phyloP scores from a whole-genome alignment of 2,888 invertebrate genomes.

The Heliothis peltigera region DNA sequence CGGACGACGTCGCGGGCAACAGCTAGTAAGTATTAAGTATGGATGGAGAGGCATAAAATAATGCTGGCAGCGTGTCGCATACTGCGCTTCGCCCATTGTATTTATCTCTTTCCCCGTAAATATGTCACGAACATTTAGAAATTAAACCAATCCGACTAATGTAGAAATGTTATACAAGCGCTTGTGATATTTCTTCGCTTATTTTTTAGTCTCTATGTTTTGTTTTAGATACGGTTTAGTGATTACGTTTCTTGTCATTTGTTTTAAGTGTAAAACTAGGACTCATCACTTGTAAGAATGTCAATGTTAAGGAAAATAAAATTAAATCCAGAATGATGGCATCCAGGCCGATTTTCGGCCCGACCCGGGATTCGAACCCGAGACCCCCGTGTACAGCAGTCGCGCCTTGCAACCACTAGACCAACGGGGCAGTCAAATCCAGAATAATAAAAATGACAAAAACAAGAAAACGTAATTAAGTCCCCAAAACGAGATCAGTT shows the following conservation, averaged over 20 bases:
- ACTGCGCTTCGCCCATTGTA: constrained; percentile 23
- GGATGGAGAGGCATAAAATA: constrained; percentile 21
- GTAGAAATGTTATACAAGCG: constrained; percentile 31
- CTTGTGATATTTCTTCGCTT: constrained; percentile 4
- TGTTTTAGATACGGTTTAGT: not conserved
- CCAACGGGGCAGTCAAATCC: too few species aligned
- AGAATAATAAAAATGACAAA: not conserved
- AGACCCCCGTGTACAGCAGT: too few species aligned
- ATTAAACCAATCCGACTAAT: constrained; percentile 64
- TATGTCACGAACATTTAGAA: constrained; percentile 58
- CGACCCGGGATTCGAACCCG: too few species aligned
- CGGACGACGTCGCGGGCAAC: too few species aligned
- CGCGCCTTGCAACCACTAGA: too few species aligned
- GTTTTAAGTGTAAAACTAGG: too few species aligned
- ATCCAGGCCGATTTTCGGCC: too few species aligned
- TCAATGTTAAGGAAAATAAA: too few species aligned
- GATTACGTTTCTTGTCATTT: not conserved
- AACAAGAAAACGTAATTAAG: not conserved
- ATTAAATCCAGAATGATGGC: too few species aligned
- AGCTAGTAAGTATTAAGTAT: constrained; percentile 7
- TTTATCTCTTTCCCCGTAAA: constrained; percentile 35
- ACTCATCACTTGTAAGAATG: too few species aligned
- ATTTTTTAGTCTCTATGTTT: not conserved
- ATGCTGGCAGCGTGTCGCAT: constrained; percentile 12
- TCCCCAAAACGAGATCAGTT: not conserved